Conservation (phyloP, 2,797 vertebrate genomes). For the Muraenolepis orangiensis region DNA sequence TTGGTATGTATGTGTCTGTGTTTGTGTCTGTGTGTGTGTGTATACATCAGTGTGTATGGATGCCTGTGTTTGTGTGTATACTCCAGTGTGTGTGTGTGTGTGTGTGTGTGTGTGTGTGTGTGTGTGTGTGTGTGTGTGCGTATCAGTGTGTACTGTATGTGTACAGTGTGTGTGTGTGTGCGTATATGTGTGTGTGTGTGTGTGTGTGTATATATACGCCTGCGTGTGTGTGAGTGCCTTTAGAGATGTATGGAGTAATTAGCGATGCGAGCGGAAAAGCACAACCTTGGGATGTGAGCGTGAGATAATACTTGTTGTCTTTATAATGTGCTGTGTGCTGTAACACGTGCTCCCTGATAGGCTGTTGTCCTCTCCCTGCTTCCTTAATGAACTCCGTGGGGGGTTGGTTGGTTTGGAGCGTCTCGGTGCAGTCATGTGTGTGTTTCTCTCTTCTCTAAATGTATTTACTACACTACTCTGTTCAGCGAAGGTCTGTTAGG, state of each 20-base stretch:
- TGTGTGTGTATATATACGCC: too few relatives aligned
- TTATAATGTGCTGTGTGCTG: neutral
- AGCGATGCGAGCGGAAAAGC: conserved; percentile 14
- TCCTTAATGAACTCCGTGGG: neutral
- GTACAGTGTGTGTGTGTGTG: too few relatives aligned
- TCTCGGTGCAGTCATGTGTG: neutral
- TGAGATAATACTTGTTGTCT: neutral
- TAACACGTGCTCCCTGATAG: neutral
- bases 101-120: too few relatives aligned
- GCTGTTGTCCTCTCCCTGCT: neutral
- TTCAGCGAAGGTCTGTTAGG: too few relatives aligned
- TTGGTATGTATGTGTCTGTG: neutral
- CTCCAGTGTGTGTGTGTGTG: too few relatives aligned
- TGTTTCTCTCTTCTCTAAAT: neutral
- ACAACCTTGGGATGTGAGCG: neutral
- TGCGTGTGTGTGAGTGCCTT: neutral
- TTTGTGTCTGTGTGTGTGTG: neutral
- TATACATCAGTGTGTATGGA: too few relatives aligned
- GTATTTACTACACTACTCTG: neutral
- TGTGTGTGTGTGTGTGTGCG: too few relatives aligned
- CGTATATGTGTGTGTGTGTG: neutral
- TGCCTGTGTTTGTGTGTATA: too few relatives aligned
- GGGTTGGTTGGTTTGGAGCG: too few relatives aligned
- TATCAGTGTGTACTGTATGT: too few relatives aligned
- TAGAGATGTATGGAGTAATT: conserved; percentile 31